phyloP scores from a whole-genome alignment of 2,888 invertebrate species.

The Hirudinaria manillensis region DNA sequence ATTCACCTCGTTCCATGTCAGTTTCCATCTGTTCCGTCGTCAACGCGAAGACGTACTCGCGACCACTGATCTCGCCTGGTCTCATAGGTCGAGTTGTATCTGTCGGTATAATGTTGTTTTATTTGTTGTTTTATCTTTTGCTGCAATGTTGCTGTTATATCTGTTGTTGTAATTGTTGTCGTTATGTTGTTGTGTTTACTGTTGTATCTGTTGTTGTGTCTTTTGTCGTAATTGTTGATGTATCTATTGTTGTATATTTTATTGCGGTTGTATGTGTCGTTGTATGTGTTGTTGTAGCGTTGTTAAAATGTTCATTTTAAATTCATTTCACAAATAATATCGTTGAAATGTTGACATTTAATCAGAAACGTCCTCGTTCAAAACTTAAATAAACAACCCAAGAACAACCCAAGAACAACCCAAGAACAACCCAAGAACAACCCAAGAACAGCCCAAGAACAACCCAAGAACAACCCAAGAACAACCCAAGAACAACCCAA shows the following conservation, averaged over 20 bases:
- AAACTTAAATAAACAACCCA: too few species aligned
- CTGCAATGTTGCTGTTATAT: background rate
- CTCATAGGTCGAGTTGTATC: conserved; percentile 4
- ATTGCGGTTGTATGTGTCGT: background rate
- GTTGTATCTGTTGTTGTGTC: too few species aligned
- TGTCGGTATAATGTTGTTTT: background rate
- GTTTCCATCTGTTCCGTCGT: background rate
- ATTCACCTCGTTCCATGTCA: background rate
- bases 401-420: too few species aligned
- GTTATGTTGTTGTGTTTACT: background rate
- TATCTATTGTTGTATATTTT: background rate
- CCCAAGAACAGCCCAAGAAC: too few species aligned
- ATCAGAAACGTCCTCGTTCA: too few species aligned
- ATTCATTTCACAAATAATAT: too few species aligned
- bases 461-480: too few species aligned
- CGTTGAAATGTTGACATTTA: too few species aligned
- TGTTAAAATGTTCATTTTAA: too few species aligned
- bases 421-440: too few species aligned
- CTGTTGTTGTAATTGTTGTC: background rate
- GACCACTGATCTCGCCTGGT: background rate
- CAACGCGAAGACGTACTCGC: background rate
- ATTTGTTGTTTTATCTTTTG: background rate
- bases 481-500: too few species aligned
- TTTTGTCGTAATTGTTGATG: background rate
- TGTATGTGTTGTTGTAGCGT: background rate